Evolutionary conservation across 2,888 invertebrate species (phyloP).

Genomic region (Scaeva pyrastri): DNA sequence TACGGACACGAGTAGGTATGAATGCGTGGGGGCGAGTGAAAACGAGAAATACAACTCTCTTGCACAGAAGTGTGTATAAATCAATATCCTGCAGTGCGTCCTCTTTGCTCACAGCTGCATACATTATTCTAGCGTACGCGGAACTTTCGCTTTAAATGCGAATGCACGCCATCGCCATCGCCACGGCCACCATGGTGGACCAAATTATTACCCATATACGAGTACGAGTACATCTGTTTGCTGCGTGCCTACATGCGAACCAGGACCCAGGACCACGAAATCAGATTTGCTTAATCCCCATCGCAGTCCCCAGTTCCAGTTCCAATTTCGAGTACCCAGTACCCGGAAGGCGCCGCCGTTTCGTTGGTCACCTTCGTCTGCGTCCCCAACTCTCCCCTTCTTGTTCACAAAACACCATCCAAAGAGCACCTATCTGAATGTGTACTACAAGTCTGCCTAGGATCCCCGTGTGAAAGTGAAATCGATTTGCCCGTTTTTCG

Average conservation of each 20-base stretch:
- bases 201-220: conserved; percentile 38
- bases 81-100: conserved; percentile 67
- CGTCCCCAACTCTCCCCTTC: neutral
- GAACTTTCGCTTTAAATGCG: conserved; percentile 73
- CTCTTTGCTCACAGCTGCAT: conserved; percentile 19
- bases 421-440: conserved; percentile 25
- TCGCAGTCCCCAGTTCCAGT: conserved; percentile 48
- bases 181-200: conserved; percentile 49
- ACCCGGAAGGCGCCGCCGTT: conserved; percentile 54
- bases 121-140: conserved; percentile 45
- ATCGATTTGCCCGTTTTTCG: conserved; percentile 76
- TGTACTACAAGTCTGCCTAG: conserved; percentile 64
- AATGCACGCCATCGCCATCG: conserved; percentile 51
- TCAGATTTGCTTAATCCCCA: conserved; percentile 70
- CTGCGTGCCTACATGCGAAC: conserved; percentile 12
- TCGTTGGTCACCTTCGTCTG: neutral
- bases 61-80: conserved; percentile 58
- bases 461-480: conserved; percentile 73
- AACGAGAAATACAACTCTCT: conserved; percentile 16
- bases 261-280: conserved; percentile 68
- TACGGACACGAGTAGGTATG: neutral
- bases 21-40: conserved; percentile 5
- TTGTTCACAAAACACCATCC: conserved; percentile 25
- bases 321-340: too few species aligned
- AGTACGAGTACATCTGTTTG: conserved; percentile 32